Base-by-base conservation (phyloP, 2,888 invertebrate genomes). In the Hydrotaea cyrtoneurina region DNA sequence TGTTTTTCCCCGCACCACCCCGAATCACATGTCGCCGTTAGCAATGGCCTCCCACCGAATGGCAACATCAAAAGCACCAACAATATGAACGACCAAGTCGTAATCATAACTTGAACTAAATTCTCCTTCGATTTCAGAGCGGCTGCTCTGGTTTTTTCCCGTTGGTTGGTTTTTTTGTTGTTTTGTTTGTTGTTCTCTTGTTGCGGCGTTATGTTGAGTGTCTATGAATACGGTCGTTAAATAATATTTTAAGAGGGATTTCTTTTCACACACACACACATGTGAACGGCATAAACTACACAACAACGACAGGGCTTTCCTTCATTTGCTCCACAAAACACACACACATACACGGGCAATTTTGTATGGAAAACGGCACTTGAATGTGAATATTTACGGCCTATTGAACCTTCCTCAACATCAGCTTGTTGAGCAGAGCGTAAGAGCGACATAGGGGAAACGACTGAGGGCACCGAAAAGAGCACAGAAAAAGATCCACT, bases 61-160 rank as follows among this genome's bases (percentile, higher is more conserved):
- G 23, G 0, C 59, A 55, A 21, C 23, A 13, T 23, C 3, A 21
- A 11, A 21, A 57, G 53, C n/a, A 19, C 19, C 21, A 55, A 21
- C 17, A 55, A 21, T 8, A n/a, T 17, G 3, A 59, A 59, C 13
- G 43, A 69, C 46, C 46, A 69, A 69, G 21, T 23, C 66, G 78
- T 78, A 78, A 82, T 77, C 77, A 73, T 78, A 59, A 74, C 66
- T 78, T 77, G 77, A 82, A 74, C 77, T 78, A 82, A 73, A 74
- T 82, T 82, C 13, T 72, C 43, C 11, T 23, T 26, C 59, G 59
- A 59, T 59, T 59, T 59, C 26, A 59, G 50, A 50, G 59, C 7
- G 59, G n/a, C 8, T 36, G 50, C 2, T 62, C n/a, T 31, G 36
- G n/a, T 31, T 50, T 50, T 50, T n/a, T 50, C 50, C n/a, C 15